Evolutionary conservation across 2,113 vertebrate species (phyloP), one percentile per base, ranked within the genome.

Genomic region (Phrynocephalus versicolor): DNA sequence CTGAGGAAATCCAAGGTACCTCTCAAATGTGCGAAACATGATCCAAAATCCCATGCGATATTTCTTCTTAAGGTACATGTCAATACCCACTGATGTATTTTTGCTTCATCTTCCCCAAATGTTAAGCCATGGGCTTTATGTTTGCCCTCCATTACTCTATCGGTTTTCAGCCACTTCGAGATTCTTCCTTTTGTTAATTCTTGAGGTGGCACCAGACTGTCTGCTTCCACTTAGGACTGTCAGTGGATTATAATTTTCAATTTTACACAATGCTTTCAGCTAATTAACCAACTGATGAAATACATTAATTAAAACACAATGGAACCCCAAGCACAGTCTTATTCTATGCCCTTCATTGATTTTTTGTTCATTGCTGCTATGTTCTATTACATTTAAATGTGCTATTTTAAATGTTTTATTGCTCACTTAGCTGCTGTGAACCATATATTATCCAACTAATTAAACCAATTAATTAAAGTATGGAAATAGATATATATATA

Each of bases 101-200:
- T 0, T 51, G 35, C 55, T 37, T 16, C 2, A 73, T 88, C 33
- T 83, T 16, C 84, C 72, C 23, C 80, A 55, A 76, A 81, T 87
- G 87, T 89, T 57, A 80, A 87, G 72, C 57, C 89, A 64, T 82
- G 30, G 45, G 72, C 65, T 45, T 89, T 83, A 86, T 37, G 79
- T 30, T 91, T 90, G 23, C 30, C 69, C 78, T 60, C 25, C 13
- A 1, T 65, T 27, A 62, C 33, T 71, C 41, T 67, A 91, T 75
- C 87, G 82, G 89, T 84, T 91, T 51, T 80, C 45, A 85, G 21
- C 88, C 74, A 1, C 51, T 90, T 67, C 60, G 75, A 51, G 57
- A 89, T 85, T 35, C 15, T 39, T 79, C 67, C 25, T 30, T 51
- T 67, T 74, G 33, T 45, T 84, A 73, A 83, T 16, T 45, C 85